These are phyloP conservation scores for Cyanistes caeruleus DNA, from an alignment of 2,113 vertebrate genomes.

Conservation along the genomic window DNA sequence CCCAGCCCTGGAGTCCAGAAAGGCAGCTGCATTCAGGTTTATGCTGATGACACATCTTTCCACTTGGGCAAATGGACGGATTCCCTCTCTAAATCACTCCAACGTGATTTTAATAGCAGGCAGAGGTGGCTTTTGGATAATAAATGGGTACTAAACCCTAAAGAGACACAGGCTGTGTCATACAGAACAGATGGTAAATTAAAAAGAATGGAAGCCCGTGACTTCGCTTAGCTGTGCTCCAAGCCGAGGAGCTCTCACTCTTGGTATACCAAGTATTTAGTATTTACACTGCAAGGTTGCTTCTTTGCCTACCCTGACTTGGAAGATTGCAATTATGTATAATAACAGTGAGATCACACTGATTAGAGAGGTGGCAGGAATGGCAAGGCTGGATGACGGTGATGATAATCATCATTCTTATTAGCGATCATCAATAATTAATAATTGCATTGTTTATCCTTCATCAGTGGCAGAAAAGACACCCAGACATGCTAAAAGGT, in stretches of 20 bases:
- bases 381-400: constrained; percentile 19
- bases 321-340: constrained; percentile 67
- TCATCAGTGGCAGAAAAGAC: constrained; percentile 23
- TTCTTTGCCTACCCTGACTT: constrained; percentile 39
- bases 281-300: constrained; percentile 67
- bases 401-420: constrained; percentile 61
- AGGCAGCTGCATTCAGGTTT: constrained; percentile 30
- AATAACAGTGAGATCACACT: constrained; percentile 39
- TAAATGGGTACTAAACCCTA: constrained; percentile 76
- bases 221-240: constrained; percentile 45
- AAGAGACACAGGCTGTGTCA: constrained; percentile 70
- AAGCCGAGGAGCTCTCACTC: constrained; percentile 51
- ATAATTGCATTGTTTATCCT: constrained; percentile 64
- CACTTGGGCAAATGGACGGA: constrained; percentile 65
- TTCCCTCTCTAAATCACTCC: constrained; percentile 73
- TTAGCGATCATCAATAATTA: constrained; percentile 65
- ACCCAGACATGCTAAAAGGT: constrained; percentile 46
- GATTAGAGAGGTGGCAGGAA: constrained; percentile 60
- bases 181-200: constrained; percentile 78
- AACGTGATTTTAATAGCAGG: constrained; percentile 73
- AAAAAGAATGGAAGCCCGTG: constrained; percentile 65
- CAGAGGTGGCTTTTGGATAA: constrained; percentile 75
- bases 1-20: constrained; percentile 3
- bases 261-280: constrained; percentile 70
- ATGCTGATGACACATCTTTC: constrained; percentile 62